Percentiles rank a stretch among this genome's conserved stretches.
phyloP scores from a whole-genome alignment of 2,797 vertebrate genomes.

The Tachyglossus aculeatus region DNA sequence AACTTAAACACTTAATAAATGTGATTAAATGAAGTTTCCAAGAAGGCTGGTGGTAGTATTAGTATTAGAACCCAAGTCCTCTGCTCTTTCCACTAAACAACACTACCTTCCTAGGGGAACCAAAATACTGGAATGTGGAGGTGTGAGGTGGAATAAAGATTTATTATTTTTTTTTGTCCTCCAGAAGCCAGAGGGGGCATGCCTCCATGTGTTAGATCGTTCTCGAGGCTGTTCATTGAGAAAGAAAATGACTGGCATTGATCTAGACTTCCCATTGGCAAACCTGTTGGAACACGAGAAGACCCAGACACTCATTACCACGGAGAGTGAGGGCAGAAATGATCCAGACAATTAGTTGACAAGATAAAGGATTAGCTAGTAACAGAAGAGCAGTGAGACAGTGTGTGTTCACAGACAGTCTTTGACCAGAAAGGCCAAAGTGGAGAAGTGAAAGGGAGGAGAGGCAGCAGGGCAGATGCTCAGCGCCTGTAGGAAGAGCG shows the following conservation, averaged over 20 bases:
- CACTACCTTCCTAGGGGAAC: too few species aligned
- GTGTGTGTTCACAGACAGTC: neutral
- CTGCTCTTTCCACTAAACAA: too few species aligned
- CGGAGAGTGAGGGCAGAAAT: neutral
- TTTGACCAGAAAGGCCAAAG: neutral
- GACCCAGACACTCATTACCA: neutral
- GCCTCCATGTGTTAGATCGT: neutral
- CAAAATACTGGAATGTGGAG: slow-evolving; percentile 44
- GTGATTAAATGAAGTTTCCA: too few species aligned
- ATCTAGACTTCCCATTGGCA: slow-evolving; percentile 13
- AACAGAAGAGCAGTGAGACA: neutral
- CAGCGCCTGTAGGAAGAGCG: neutral
- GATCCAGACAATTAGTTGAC: neutral
- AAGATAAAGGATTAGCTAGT: neutral
- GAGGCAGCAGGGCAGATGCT: neutral
- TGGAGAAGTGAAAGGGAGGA: neutral
- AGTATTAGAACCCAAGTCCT: too few species aligned
- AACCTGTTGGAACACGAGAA: slow-evolving; percentile 1
- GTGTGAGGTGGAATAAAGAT: neutral
- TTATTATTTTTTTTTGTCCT: slow-evolving; percentile 33
- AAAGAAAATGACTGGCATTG: slow-evolving; percentile 26
- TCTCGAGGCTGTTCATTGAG: neutral
- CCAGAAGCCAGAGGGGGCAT: neutral
- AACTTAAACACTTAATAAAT: too few species aligned
- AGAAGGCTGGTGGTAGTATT: too few species aligned